These are phyloP conservation scores for Oreotragus oreotragus DNA, from an alignment of 2,113 vertebrate genomes.

Conservation along the genomic window DNA sequence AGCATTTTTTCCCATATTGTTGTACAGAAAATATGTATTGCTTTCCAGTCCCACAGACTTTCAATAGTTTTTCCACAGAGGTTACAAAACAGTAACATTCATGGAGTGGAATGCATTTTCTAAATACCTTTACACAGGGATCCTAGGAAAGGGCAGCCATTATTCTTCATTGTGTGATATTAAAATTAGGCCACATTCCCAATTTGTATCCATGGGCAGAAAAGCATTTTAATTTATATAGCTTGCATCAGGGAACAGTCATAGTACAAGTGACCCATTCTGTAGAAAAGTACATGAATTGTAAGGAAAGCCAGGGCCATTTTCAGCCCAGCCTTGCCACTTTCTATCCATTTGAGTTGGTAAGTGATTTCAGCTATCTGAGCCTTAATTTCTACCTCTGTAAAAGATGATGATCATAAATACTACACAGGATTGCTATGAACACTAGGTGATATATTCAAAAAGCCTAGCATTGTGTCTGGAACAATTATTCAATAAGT, in stretches of 20 bases:
- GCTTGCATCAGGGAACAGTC: neutral
- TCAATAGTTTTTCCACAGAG: neutral
- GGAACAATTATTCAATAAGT: neutral
- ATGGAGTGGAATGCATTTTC: neutral
- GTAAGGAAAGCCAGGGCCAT: neutral
- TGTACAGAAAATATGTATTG: neutral
- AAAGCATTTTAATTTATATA: neutral
- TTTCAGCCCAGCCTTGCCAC: neutral
- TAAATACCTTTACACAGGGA: neutral
- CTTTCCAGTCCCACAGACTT: neutral
- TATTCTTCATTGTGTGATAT: neutral
- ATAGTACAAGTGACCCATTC: neutral
- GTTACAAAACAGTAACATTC: neutral
- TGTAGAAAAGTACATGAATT: neutral
- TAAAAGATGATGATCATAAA: neutral
- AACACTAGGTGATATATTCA: neutral
- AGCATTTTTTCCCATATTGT: neutral
- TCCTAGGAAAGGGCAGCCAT: neutral
- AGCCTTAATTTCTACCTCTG: neutral
- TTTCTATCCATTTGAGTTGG: neutral
- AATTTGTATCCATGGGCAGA: neutral
- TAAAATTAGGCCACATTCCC: neutral
- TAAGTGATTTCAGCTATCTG: neutral
- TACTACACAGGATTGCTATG: neutral
- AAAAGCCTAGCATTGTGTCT: neutral